A percentile compares a stretch with the other conserved stretches of the same genome.
Conservation (phyloP, 1,140 invertebrate species). For the Panagrolaimus sp. region DNA sequence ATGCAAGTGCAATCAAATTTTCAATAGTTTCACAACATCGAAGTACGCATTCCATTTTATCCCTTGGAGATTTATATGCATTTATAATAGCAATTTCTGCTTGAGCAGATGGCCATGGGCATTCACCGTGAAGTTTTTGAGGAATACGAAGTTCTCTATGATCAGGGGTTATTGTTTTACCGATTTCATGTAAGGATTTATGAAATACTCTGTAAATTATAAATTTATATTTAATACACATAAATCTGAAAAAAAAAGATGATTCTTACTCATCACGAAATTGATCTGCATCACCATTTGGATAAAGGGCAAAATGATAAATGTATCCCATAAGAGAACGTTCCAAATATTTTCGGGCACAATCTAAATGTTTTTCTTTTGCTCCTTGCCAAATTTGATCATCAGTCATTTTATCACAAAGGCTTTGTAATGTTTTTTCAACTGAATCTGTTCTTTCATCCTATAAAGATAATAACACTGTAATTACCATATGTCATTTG, state of each 20-base stretch:
- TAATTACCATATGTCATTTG: neutral
- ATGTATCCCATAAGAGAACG: conserved; percentile 73
- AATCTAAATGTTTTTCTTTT: conserved; percentile 73
- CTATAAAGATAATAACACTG: conserved; percentile 25
- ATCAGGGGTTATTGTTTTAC: conserved; percentile 32
- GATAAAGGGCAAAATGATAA: conserved; percentile 85
- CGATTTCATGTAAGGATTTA: conserved; percentile 37
- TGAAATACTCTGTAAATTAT: conserved; percentile 46
- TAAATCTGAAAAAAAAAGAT: conserved; percentile 12
- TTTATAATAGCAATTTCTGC: conserved; percentile 82
- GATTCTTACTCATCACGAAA: conserved; percentile 76
- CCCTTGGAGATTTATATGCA: conserved; percentile 84
- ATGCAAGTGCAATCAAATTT: conserved; percentile 65
- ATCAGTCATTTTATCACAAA: conserved; percentile 66
- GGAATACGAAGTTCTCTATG: conserved; percentile 49
- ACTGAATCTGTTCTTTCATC: conserved; percentile 62
- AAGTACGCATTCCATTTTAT: conserved; percentile 82
- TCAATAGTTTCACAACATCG: conserved; percentile 81
- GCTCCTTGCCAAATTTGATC: conserved; percentile 72
- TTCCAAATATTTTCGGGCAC: conserved; percentile 62
- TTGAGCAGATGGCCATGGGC: conserved; percentile 94
- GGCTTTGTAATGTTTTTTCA: conserved; percentile 65
- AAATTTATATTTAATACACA: too few species aligned
- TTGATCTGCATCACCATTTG: conserved; percentile 90
- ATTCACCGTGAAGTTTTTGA: conserved; percentile 74